Percentiles rank a stretch among this genome's conserved stretches.
Evolutionary conservation across 2,797 vertebrate species (phyloP).

Genomic region (Dryobates pubescens): DNA sequence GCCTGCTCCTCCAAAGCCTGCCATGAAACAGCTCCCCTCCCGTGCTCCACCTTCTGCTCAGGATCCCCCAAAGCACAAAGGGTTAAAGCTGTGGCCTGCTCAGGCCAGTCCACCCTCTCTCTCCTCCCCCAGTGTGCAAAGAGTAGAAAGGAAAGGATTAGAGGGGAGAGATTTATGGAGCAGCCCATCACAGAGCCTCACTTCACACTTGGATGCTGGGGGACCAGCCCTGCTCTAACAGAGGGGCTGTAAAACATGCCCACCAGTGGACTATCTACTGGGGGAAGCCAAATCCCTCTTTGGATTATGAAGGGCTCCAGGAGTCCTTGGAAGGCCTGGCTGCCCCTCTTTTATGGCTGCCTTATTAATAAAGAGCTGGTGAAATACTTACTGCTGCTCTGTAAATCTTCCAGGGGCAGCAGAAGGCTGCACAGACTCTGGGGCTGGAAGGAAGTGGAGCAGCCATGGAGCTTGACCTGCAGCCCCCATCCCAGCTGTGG

Average conservation of each 20-base stretch:
- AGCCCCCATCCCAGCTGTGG: too few species aligned
- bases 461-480: neutral
- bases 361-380: slow-evolving; percentile 60
- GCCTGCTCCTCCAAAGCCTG: neutral
- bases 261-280: neutral
- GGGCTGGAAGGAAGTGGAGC: neutral
- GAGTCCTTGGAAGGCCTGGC: slow-evolving; percentile 15
- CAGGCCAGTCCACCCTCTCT: neutral
- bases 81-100: neutral
- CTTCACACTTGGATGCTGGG: slow-evolving; percentile 31
- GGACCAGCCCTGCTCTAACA: neutral
- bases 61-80: neutral
- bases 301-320: slow-evolving; percentile 23
- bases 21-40: neutral
- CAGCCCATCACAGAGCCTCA: slow-evolving; percentile 33
- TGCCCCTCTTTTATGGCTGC: slow-evolving; percentile 40
- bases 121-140: neutral
- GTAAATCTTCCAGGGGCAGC: slow-evolving; percentile 51
- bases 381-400: slow-evolving; percentile 36
- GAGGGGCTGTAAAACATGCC: slow-evolving; percentile 44
- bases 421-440: neutral
- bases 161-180: slow-evolving; percentile 53
- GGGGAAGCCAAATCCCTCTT: slow-evolving; percentile 52
- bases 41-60: neutral
- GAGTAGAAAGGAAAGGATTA: slow-evolving; percentile 50